phyloP scores from a whole-genome alignment of 2,113 vertebrate genomes.

The Carassius auratus region DNA sequence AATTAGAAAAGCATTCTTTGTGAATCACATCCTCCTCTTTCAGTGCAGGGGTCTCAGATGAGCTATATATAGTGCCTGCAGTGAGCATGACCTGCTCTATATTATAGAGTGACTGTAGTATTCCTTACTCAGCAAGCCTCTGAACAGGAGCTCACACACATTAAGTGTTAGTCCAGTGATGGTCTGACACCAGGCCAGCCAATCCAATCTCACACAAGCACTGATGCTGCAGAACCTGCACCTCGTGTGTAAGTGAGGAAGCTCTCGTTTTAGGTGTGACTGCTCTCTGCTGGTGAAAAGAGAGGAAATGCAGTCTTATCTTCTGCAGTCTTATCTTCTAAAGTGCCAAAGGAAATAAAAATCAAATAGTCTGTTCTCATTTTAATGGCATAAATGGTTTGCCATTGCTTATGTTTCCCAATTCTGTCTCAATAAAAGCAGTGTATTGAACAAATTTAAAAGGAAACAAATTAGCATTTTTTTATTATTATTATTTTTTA shows the following conservation, averaged over 20 bases:
- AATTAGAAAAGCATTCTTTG: not conserved
- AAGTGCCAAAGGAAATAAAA: not conserved
- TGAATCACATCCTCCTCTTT: constrained; percentile 14
- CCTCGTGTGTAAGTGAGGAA: not conserved
- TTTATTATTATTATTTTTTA: no score
- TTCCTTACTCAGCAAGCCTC: constrained; percentile 29
- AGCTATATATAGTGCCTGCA: constrained; percentile 75
- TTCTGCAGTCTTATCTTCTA: no score
- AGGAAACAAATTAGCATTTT: no score
- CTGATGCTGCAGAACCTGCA: not conserved
- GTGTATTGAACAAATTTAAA: no score
- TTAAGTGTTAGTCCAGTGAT: constrained; percentile 6
- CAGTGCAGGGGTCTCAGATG: constrained; percentile 25
- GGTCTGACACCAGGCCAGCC: not conserved
- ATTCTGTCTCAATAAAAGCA: no score
- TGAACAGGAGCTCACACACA: not conserved
- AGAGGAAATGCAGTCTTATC: not conserved
- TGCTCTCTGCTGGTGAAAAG: constrained; percentile 18
- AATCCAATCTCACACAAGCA: not conserved
- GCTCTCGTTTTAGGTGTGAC: not conserved
- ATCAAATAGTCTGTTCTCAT: not conserved
- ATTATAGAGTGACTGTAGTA: constrained; percentile 8
- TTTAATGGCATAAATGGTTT: not conserved
- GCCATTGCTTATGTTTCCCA: not conserved
- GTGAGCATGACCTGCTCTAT: constrained; percentile 53